Percentiles rank a stretch among this genome's conserved stretches.
These are phyloP conservation scores for Echinops telfairi DNA, from an alignment of 2,113 vertebrate genomes.

Conservation along the genomic window DNA sequence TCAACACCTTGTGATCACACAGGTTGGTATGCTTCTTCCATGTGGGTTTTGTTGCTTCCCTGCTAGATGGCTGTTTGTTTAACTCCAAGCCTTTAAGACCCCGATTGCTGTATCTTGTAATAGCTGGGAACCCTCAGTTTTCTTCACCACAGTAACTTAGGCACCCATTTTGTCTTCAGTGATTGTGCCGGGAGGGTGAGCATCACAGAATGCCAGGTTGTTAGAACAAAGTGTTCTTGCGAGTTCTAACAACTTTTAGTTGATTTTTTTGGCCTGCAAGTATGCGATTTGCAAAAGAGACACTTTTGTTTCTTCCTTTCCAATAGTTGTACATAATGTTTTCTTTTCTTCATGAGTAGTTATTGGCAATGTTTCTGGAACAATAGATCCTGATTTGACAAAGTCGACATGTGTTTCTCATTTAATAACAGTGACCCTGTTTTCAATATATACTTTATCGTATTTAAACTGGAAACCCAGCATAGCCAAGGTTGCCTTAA, in stretches of 20 bases:
- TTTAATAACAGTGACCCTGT: constrained; percentile 46
- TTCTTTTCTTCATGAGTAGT: constrained; percentile 23
- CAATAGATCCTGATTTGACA: constrained; percentile 4
- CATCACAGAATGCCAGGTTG: too few species aligned
- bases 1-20: too few species aligned
- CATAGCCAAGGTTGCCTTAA: constrained; percentile 6
- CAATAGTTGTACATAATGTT: background rate
- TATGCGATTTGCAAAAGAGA: constrained; percentile 16
- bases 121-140: too few species aligned
- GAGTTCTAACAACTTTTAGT: constrained; percentile 11
- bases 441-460: constrained; percentile 19
- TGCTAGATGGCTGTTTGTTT: too few species aligned
- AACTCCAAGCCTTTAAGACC: too few species aligned
- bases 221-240: too few species aligned
- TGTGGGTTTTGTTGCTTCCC: too few species aligned
- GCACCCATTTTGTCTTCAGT: too few species aligned
- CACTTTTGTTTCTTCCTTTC: constrained; percentile 27
- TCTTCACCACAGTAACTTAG: too few species aligned
- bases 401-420: background rate
- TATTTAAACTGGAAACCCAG: constrained; percentile 1
- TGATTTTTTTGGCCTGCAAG: constrained; percentile 35
- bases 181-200: too few species aligned
- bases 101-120: too few species aligned
- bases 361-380: constrained; percentile 2
- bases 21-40: too few species aligned